These are phyloP conservation scores for Chrysolina americana DNA, from an alignment of 2,888 invertebrate species.

Conservation along the genomic window DNA sequence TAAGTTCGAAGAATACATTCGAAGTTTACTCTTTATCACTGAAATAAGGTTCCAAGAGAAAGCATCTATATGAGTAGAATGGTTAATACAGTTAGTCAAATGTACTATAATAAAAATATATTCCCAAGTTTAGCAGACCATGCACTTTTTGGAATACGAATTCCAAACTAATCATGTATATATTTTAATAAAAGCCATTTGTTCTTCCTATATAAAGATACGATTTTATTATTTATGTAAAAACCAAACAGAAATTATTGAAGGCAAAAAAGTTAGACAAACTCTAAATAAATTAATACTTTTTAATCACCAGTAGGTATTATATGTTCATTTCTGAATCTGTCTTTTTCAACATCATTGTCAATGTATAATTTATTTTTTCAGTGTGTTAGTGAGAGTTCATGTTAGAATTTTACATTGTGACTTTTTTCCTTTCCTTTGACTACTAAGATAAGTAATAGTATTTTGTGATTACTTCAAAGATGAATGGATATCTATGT, in stretches of 20 bases:
- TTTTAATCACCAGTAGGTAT: neutral
- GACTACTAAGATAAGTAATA: no score
- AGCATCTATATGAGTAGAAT: neutral
- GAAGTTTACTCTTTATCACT: conserved; percentile 9
- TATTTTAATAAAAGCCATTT: conserved; percentile 11
- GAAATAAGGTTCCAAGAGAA: conserved; percentile 19
- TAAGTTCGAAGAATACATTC: conserved; percentile 6
- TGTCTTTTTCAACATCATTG: no score
- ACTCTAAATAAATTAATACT: conserved; percentile 18
- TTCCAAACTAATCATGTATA: neutral
- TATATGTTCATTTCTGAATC: no score
- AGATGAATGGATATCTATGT: no score
- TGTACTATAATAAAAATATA: conserved; percentile 16
- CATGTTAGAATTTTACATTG: no score
- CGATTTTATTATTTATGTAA: conserved; percentile 15
- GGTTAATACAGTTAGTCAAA: conserved; percentile 18
- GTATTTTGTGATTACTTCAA: no score
- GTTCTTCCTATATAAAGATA: conserved; percentile 14
- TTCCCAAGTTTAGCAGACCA: conserved; percentile 1
- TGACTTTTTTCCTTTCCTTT: no score
- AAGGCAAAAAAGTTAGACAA: conserved; percentile 15
- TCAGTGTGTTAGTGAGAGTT: no score
- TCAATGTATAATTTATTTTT: no score
- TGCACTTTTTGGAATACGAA: conserved; percentile 10
- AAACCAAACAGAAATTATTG: conserved; percentile 5